phyloP scores from a whole-genome alignment of 2,888 invertebrate genomes.

The Coleophora deauratella region DNA sequence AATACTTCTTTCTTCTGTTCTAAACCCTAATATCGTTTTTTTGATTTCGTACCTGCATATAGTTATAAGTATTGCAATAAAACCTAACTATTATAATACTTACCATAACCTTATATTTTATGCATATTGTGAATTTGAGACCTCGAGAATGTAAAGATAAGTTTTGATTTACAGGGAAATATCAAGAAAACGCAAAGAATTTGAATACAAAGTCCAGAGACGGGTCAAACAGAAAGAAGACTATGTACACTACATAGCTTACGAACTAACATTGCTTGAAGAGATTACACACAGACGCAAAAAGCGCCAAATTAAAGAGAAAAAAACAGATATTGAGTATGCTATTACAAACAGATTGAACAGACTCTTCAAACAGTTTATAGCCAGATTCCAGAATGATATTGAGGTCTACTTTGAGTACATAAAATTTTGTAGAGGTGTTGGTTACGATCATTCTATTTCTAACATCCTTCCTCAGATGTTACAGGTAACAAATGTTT shows the following conservation, averaged over 20 bases:
- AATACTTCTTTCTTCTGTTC: background rate
- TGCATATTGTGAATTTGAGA: too few species aligned
- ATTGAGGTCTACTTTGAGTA: conserved; percentile 84
- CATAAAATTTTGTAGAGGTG: conserved; percentile 84
- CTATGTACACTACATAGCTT: conserved; percentile 80
- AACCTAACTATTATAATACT: too few species aligned
- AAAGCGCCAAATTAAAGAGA: conserved; percentile 70
- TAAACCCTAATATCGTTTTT: too few species aligned
- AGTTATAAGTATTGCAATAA: too few species aligned
- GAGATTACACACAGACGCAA: conserved; percentile 77
- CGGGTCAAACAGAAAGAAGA: conserved; percentile 80
- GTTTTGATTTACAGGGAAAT: conserved; percentile 69
- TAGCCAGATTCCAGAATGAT: conserved; percentile 81
- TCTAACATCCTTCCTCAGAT: conserved; percentile 75
- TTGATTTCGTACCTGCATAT: too few species aligned
- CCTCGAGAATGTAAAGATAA: too few species aligned
- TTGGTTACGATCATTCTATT: conserved; percentile 70
- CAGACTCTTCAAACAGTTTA: conserved; percentile 81
- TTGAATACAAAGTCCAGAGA: conserved; percentile 82
- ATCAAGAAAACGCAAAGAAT: conserved; percentile 79
- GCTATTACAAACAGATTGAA: conserved; percentile 82
- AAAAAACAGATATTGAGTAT: conserved; percentile 78
- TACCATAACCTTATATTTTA: background rate
- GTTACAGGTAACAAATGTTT: conserved; percentile 68
- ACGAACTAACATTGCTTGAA: conserved; percentile 79